A percentile compares a stretch with the other conserved stretches of the same genome.
Evolutionary conservation across 2,888 invertebrate species (phyloP).

Genomic region (Clusia tigrina): DNA sequence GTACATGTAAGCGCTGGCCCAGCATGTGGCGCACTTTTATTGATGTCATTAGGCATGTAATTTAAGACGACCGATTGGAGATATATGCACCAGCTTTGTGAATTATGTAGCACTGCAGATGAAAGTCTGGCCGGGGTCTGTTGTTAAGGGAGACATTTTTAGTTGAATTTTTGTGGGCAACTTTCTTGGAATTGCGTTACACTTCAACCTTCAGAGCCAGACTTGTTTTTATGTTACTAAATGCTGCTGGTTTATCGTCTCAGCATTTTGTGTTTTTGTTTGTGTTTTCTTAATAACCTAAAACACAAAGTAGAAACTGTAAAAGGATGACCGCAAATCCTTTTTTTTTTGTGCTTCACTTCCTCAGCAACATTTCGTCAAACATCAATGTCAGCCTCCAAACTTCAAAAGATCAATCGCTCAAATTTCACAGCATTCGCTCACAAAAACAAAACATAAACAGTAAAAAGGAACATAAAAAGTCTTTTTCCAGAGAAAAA

Average conservation of each 20-base stretch:
- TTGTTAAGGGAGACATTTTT: neutral
- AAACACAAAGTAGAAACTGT: too few species aligned
- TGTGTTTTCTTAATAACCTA: neutral
- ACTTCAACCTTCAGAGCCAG: neutral
- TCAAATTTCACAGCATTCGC: conserved; percentile 1
- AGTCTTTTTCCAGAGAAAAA: neutral
- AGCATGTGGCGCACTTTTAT: conserved; percentile 9
- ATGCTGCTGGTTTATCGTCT: neutral
- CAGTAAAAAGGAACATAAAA: neutral
- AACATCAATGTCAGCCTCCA: conserved; percentile 19
- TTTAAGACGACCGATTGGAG: too few species aligned
- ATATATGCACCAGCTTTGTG: too few species aligned
- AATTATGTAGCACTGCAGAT: too few species aligned
- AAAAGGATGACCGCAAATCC: neutral
- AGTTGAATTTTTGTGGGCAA: too few species aligned
- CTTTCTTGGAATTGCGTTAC: neutral
- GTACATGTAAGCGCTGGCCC: neutral
- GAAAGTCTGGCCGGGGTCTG: too few species aligned
- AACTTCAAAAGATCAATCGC: conserved; percentile 17
- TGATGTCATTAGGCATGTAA: conserved; percentile 16
- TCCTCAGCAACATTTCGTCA: conserved; percentile 19
- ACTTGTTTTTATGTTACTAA: neutral
- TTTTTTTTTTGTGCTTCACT: neutral
- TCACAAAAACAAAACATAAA: neutral
- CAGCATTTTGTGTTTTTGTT: neutral